A percentile compares a stretch with the other conserved stretches of the same genome.
phyloP scores from a whole-genome alignment of 2,113 vertebrate genomes.

The Channa argus region DNA sequence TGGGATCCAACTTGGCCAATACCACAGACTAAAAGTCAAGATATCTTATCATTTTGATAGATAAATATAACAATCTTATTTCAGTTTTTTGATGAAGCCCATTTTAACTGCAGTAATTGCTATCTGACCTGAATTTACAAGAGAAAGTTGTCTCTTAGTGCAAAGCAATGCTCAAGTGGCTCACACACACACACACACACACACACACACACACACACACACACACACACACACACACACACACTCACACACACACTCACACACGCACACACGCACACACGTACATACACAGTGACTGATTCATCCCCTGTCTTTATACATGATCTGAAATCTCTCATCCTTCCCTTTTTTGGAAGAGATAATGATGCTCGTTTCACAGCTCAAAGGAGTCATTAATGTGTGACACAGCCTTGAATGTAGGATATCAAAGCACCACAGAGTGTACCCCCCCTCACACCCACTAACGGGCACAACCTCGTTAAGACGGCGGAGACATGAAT shows the following conservation, averaged over 20 bases:
- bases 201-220: background rate
- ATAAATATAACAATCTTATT: too few relatives aligned
- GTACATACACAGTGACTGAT: slow-evolving; percentile 22
- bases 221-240: slow-evolving; percentile 21
- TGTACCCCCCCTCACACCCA: slow-evolving; percentile 32
- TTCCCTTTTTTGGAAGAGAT: slow-evolving; percentile 60
- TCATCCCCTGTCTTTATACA: slow-evolving; percentile 41
- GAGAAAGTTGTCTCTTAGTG: slow-evolving; percentile 11
- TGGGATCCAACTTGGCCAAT: too few relatives aligned
- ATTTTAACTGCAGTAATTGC: too few relatives aligned
- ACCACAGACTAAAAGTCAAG: too few relatives aligned
- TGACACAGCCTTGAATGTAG: slow-evolving; percentile 68
- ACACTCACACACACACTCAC: background rate
- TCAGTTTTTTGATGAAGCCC: too few relatives aligned
- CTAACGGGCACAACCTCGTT: slow-evolving; percentile 56
- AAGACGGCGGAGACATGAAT: slow-evolving; percentile 64
- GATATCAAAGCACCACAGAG: slow-evolving; percentile 65
- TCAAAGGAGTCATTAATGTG: slow-evolving; percentile 72
- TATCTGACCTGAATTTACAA: background rate
- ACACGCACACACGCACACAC: slow-evolving; percentile 8
- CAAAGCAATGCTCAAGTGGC: background rate
- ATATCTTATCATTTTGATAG: too few relatives aligned
- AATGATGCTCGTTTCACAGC: slow-evolving; percentile 68
- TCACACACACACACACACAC: background rate
- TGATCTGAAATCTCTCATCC: slow-evolving; percentile 51